Base-by-base conservation (phyloP, 2,113 vertebrate genomes). In the Austrofundulus limnaeus region DNA sequence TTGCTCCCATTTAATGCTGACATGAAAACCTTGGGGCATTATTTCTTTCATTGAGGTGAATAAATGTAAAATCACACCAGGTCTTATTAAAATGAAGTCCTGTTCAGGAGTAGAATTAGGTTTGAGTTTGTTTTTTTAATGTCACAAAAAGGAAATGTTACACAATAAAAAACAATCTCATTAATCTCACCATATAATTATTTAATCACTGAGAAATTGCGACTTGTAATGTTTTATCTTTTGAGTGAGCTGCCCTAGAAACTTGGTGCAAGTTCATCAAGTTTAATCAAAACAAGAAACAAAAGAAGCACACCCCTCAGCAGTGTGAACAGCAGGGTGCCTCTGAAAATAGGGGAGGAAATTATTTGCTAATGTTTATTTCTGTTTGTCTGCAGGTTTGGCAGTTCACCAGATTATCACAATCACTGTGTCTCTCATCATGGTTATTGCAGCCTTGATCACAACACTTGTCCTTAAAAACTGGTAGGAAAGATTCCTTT, bases 401-500 rank as follows among this genome's bases (percentile, higher is more conserved):
- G 97, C 97, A 3, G 95, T 98, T 74, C 97, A 99, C 92, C 97
- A 99, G 95, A 95, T 99, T 68, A 96, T 99, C 90, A 99, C 97
- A 83, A 98, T 99, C 92, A 98, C 97, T 72, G 96, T 99, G 91
- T 98, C 97, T 87, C 96, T 99, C 91, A 96, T 98, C 87, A 98
- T 99, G 97, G 96, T 99, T 85, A 94, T 97, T 61, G 97, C 97
- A 41, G 97, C 97, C 88, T 94, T 99, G 95, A 96, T 98, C 86
- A 99, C 96, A 90, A 99, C 97, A 79, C 94, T 99, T 85, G 97
- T 99, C 94, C 96, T 99, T 96, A 99, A 99, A 93, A 99, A 98
- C 89, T 99, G 97, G 97, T 99, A 98, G 95, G 97, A 91, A 88
- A 85, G 71, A 87, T 77, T 92, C 83, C 66, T 84, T 86, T 85